These are phyloP conservation scores for Sarcoramphus papa DNA, from an alignment of 2,797 vertebrate species.

Conservation along the genomic window DNA sequence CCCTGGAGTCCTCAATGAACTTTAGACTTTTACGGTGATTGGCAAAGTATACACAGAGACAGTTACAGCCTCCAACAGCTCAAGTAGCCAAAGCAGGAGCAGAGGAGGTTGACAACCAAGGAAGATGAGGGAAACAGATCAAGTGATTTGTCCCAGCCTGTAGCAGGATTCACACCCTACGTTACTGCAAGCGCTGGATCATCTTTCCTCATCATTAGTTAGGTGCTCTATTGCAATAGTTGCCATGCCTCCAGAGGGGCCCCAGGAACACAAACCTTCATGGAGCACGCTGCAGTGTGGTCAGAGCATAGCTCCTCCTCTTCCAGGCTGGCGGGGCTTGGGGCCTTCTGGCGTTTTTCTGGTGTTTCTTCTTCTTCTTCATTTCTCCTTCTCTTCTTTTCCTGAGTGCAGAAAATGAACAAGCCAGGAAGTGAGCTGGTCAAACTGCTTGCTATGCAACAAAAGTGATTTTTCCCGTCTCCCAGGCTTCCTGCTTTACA, in stretches of 20 bases:
- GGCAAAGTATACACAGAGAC: not conserved
- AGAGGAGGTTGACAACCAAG: not conserved
- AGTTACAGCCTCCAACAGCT: not conserved
- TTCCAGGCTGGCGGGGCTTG: slow-evolving; percentile 68
- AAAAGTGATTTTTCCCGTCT: not conserved
- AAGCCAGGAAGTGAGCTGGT: not conserved
- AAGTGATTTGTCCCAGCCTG: not conserved
- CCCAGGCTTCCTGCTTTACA: not conserved
- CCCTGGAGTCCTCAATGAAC: not conserved
- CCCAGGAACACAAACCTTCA: slow-evolving; percentile 74
- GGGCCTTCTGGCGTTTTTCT: slow-evolving; percentile 73
- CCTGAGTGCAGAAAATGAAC: slow-evolving; percentile 59
- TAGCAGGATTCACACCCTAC: not conserved
- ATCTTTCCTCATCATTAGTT: not conserved
- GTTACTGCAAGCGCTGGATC: not conserved
- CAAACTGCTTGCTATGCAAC: not conserved
- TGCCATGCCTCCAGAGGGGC: not conserved
- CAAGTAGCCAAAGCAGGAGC: not conserved
- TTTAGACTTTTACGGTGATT: not conserved
- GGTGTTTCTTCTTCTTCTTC: slow-evolving; percentile 71
- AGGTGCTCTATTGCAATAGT: not conserved
- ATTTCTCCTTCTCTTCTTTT: slow-evolving; percentile 75
- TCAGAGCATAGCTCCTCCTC: slow-evolving; percentile 64
- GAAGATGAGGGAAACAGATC: not conserved
- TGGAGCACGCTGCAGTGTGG: slow-evolving; percentile 80